Percentiles rank a stretch among this genome's conserved stretches.
Evolutionary conservation across 2,113 vertebrate species (phyloP).

Genomic region (Polypterus bichir): DNA sequence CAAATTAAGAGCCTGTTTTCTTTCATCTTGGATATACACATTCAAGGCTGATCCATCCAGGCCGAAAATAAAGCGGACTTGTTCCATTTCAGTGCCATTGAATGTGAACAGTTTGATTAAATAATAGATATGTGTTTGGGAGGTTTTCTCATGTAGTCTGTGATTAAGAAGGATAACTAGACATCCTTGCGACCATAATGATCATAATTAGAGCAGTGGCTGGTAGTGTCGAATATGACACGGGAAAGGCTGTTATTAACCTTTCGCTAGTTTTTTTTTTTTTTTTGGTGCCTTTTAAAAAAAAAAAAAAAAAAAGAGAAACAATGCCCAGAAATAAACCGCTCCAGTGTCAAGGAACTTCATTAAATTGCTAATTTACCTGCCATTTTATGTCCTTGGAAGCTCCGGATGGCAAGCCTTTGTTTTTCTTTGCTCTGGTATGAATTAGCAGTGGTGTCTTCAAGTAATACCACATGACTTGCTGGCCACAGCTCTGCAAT

Average conservation of each 20-base stretch:
- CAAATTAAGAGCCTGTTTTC: constrained; percentile 46
- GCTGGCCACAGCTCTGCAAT: no score
- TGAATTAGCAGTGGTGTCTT: neutral
- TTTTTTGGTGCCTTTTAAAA: constrained; percentile 36
- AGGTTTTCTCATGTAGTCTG: constrained; percentile 68
- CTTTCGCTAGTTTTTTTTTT: constrained; percentile 63
- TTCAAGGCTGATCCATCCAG: constrained; percentile 53
- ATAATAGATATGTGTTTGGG: constrained; percentile 95
- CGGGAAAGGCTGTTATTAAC: constrained; percentile 87
- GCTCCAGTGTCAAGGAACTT: constrained; percentile 20
- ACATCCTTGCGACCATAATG: constrained; percentile 88
- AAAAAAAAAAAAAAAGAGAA: constrained; percentile 9
- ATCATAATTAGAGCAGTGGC: constrained; percentile 84
- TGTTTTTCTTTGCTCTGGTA: constrained; percentile 10
- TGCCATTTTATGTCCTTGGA: constrained; percentile 1
- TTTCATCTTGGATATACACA: constrained; percentile 58
- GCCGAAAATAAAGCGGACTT: constrained; percentile 91
- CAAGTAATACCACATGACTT: neutral
- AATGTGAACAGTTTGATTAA: constrained; percentile 93
- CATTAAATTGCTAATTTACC: constrained; percentile 19
- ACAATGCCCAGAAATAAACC: constrained; percentile 20
- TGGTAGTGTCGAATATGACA: constrained; percentile 86
- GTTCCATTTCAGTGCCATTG: constrained; percentile 59
- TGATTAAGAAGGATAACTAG: constrained; percentile 91
- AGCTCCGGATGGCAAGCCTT: constrained; percentile 3